Base-by-base conservation (phyloP, 2,113 vertebrate genomes). In the Rhombomys opimus region DNA sequence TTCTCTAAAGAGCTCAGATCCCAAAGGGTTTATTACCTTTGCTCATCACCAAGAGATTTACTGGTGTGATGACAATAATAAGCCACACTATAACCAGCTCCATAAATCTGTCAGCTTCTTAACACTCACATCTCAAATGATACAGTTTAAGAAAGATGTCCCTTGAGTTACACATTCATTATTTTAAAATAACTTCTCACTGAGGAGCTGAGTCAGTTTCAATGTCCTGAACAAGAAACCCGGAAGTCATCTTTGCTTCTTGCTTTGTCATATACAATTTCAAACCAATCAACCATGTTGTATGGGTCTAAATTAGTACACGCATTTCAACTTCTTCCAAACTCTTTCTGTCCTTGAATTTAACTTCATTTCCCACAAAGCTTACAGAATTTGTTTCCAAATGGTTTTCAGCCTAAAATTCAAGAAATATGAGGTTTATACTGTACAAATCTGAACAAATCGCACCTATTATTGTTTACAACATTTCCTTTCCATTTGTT, bases 381-480 rank as follows among this genome's bases (percentile, higher is more conserved):
- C 88, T 89, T 77, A 32, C 52, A 52, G 61, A 57, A 75, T 89
- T 96, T 93, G 30, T 65, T 96, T 93, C 50, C 67, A 93, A 89
- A 84, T 86, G 68, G 46, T 87, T 93, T 70, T 89, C 67, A 75
- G 67, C 30, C 68, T 84, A 65, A 52, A 96, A 76, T 91, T n/a
- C n/a, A 75, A 82, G 54, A 87, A 35, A 87, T 84, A 50, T 73
- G 30, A 87, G 78, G 82, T 95, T 92, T 95, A 68, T 82, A 87
- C 89, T 89, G 68, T 72, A 72, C 35, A 76, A 87, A 95, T 91
- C 73, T 65, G 86, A 92, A 89, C 92, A 91, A 92, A 70, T 96
- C 57, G 92, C 13, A 75, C 17, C 15, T 96, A 50, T 67, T 94
- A 81, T 78, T 90, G 30, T 87, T 95, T 93, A 84, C 94, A 97